phyloP scores from a whole-genome alignment of 2,888 invertebrate genomes.

The Microchrysa polita region DNA sequence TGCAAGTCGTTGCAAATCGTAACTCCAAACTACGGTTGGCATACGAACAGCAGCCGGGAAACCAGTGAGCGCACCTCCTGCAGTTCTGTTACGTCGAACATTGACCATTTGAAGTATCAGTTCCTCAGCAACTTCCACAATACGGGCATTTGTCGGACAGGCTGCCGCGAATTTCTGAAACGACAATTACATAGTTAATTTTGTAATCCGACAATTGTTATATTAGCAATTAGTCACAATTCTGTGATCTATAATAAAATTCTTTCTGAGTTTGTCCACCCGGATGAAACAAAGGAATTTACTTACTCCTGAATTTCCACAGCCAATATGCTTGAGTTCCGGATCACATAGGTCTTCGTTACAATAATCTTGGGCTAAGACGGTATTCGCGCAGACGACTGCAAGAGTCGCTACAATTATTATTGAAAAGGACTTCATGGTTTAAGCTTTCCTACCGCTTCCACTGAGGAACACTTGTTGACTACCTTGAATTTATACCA shows the following conservation, averaged over 20 bases:
- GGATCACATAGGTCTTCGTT: not conserved
- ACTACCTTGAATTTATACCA: too few relatives aligned
- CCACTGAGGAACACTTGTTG: too few relatives aligned
- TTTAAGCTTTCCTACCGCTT: too few relatives aligned
- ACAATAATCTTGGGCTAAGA: conserved; percentile 15
- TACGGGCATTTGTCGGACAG: conserved; percentile 46
- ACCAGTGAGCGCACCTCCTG: conserved; percentile 47
- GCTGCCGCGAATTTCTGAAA: conserved; percentile 24
- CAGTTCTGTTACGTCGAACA: conserved; percentile 49
- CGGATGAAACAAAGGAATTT: too few relatives aligned
- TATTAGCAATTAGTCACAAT: too few relatives aligned
- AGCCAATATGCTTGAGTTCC: conserved; percentile 11
- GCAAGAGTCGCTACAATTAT: too few relatives aligned
- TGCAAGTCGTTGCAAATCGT: conserved; percentile 52
- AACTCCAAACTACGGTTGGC: conserved; percentile 51
- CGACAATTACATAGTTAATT: too few relatives aligned
- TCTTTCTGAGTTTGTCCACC: not conserved
- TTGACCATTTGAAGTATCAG: conserved; percentile 51
- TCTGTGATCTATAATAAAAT: not conserved
- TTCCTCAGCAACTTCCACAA: conserved; percentile 41
- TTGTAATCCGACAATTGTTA: too few relatives aligned
- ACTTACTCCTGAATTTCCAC: conserved; percentile 28
- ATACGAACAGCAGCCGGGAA: conserved; percentile 51
- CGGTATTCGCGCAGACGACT: not conserved
- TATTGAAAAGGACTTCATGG: too few relatives aligned